Conservation (phyloP, 2,888 invertebrate genomes). For the Agrochola circellaris region DNA sequence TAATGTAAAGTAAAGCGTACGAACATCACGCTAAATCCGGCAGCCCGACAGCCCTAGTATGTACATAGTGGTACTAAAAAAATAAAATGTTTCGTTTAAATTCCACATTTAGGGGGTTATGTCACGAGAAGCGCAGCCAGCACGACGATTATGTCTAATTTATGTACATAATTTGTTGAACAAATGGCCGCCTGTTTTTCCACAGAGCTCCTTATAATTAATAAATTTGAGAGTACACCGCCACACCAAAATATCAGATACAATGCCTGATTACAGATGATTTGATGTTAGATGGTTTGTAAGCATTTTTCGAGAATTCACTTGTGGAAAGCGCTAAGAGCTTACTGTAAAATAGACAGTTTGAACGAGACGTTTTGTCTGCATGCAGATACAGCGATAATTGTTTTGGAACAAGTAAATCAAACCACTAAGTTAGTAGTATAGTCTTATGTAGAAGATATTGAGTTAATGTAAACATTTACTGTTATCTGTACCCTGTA, state of each 20-base stretch:
- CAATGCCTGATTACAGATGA: slow-evolving; percentile 45
- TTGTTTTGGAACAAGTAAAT: not conserved
- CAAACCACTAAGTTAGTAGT: not conserved
- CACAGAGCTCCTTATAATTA: slow-evolving; percentile 68
- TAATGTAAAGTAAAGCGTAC: slow-evolving; percentile 1
- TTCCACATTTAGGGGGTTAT: slow-evolving; percentile 62
- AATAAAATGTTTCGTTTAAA: slow-evolving; percentile 65
- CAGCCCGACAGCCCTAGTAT: slow-evolving; percentile 34
- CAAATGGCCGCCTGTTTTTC: slow-evolving; percentile 72
- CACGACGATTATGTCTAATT: slow-evolving; percentile 75
- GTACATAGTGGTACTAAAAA: slow-evolving; percentile 46
- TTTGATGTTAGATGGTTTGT: slow-evolving; percentile 17
- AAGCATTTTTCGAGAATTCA: not conserved
- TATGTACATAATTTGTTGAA: slow-evolving; percentile 78
- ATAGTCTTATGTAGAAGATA: too few species aligned
- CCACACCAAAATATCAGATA: slow-evolving; percentile 51
- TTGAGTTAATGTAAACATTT: not conserved
- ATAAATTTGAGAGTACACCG: slow-evolving; percentile 64
- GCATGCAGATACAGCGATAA: not conserved
- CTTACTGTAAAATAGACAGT: not conserved
- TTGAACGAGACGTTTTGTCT: not conserved
- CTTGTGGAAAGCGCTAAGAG: not conserved
- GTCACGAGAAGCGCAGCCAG: slow-evolving; percentile 69
- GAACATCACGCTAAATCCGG: not conserved
- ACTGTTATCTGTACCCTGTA: not conserved